Base-by-base conservation (phyloP, 2,888 invertebrate species). In the Ceriagrion tenellum region DNA sequence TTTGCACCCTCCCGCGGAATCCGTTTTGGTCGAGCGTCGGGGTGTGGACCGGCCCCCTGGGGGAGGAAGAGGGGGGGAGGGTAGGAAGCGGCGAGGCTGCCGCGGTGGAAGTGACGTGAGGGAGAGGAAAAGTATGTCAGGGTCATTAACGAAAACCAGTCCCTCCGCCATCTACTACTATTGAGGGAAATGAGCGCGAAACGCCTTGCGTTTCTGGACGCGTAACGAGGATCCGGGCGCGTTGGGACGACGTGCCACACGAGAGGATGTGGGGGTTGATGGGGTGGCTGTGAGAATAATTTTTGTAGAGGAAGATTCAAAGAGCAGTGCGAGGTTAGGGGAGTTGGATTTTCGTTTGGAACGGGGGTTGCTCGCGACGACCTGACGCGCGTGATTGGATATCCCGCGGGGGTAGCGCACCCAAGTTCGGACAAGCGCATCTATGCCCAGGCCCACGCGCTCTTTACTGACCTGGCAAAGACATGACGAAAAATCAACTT, bases 181-280 rank as follows among this genome's bases (percentile, higher is more conserved):
- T 89, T 89, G 89, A 55, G 89, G 55, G 89, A 89, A 89, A 89
- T 89, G 81, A 81, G 16, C 81, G 89, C 18, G 89, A 55, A 89
- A 89, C 55, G 89, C 89, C 89, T 89, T 89, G 55, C 89, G 89
- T 89, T 89, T 89, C 81, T 89, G 89, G 55, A 23, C 89, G 89
- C 47, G 55, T 89, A 89, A 89, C 89, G 89, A 89, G 89, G 89
- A 8, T 12, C 26, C 47, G 88, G 88, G 88, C 40, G 88, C 47
- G 16, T 47, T 47, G 89, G 55, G 55, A 89, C n/a, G n/a, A 81
- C 81, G 0, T 81, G 35, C 81, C 59, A 2, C 59, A 20, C 59
- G 81, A 6, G 47, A 47, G 47, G 47, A 47, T 47, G 47, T 69
- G 69, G 69, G 35, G 81, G 35, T 81, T 20, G 26, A 69, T 69